A percentile compares a stretch with the other conserved stretches of the same genome.
Evolutionary conservation across 2,113 vertebrate species (phyloP).

Genomic region (Ardeotis arabs): DNA sequence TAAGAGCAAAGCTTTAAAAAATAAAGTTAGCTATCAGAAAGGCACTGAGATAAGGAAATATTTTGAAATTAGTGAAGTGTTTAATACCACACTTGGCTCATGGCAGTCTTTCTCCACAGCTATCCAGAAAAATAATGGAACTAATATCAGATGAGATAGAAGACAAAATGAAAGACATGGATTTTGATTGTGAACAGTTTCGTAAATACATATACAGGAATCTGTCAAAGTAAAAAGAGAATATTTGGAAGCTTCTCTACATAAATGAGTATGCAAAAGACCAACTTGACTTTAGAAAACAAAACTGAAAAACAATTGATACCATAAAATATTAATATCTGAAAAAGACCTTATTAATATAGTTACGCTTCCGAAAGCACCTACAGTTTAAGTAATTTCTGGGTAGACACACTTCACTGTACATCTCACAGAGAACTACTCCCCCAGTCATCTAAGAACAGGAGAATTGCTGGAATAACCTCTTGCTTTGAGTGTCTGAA

Average conservation of each 20-base stretch:
- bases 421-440: neutral
- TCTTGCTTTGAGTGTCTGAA: neutral
- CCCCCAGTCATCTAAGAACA: neutral
- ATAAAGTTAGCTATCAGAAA: neutral
- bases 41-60: neutral
- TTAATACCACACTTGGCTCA: neutral
- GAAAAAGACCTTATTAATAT: neutral
- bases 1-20: neutral
- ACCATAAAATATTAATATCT: neutral
- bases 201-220: neutral
- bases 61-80: neutral
- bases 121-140: neutral
- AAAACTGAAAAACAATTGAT: neutral
- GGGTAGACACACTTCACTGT: neutral
- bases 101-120: neutral
- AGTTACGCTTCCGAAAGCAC: neutral
- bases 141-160: neutral
- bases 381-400: neutral
- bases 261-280: neutral
- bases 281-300: neutral
- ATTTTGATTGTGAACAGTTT: neutral
- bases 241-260: neutral
- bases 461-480: neutral
- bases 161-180: neutral
- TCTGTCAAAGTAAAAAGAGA: neutral